A percentile compares a stretch with the other conserved stretches of the same genome.
These are phyloP conservation scores for Clunio marinus DNA, from an alignment of 2,888 invertebrate genomes.

Conservation along the genomic window DNA sequence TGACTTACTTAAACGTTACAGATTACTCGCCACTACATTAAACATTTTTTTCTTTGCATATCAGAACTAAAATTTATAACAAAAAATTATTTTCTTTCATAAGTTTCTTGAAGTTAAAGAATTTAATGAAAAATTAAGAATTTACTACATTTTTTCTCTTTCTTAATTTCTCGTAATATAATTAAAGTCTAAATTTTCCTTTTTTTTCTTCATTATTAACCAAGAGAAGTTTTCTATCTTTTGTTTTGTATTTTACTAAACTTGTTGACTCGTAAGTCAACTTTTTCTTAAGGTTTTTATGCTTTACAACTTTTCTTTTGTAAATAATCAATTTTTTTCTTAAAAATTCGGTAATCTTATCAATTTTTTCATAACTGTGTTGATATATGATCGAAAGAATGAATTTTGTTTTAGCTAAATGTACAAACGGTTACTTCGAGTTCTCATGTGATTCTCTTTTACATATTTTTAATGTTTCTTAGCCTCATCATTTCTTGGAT, in stretches of 20 bases:
- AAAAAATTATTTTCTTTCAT: too few relatives aligned
- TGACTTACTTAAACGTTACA: too few relatives aligned
- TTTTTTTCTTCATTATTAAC: too few relatives aligned
- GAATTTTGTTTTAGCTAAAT: conserved; percentile 19
- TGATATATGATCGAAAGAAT: conserved; percentile 1
- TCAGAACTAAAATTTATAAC: too few relatives aligned
- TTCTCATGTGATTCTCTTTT: background rate
- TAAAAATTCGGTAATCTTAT: background rate
- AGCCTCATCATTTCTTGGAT: conserved; percentile 37
- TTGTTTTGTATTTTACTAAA: background rate
- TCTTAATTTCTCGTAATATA: too few relatives aligned
- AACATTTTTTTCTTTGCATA: too few relatives aligned
- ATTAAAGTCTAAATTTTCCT: too few relatives aligned
- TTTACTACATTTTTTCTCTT: too few relatives aligned
- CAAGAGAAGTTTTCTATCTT: background rate
- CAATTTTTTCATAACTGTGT: background rate
- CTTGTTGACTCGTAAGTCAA: background rate
- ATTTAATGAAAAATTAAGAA: too few relatives aligned
- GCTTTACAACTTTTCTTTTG: conserved; percentile 11
- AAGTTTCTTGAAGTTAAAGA: too few relatives aligned
- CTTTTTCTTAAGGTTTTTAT: background rate
- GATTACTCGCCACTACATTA: too few relatives aligned
- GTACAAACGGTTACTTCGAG: background rate
- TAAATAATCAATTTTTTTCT: conserved; percentile 19
- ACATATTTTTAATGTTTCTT: too few relatives aligned